Evolutionary conservation across 2,797 vertebrate genomes (phyloP).

Genomic region (Takifugu ocellatus): DNA sequence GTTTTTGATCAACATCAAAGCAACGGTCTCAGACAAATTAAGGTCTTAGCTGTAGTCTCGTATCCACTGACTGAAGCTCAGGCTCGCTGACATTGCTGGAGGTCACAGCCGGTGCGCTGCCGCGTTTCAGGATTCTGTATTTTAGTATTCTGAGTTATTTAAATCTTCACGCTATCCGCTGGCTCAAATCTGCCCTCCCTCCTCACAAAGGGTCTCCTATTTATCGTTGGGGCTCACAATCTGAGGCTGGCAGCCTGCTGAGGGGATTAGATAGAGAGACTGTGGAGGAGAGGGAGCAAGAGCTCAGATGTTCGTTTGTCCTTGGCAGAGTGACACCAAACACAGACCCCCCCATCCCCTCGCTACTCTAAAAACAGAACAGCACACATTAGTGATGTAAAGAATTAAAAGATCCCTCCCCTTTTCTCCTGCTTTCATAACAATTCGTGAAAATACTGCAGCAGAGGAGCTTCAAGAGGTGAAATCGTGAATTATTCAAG

Average conservation of each 20-base stretch:
- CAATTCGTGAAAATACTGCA: slow-evolving; percentile 14
- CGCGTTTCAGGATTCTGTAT: not conserved
- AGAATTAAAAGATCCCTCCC: slow-evolving; percentile 2
- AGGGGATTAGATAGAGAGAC: slow-evolving; percentile 53
- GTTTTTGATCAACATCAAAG: too few relatives aligned
- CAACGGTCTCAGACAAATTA: too few relatives aligned
- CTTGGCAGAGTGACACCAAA: slow-evolving; percentile 20
- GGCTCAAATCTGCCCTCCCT: slow-evolving; percentile 62
- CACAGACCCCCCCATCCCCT: not conserved
- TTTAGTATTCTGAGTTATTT: slow-evolving; percentile 40
- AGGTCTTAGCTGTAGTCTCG: too few relatives aligned
- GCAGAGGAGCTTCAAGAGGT: slow-evolving; percentile 20
- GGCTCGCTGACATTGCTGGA: too few relatives aligned
- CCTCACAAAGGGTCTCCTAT: slow-evolving; percentile 45
- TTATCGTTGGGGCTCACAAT: slow-evolving; percentile 51
- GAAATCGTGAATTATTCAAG: slow-evolving; percentile 1
- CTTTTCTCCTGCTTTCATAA: slow-evolving; percentile 6
- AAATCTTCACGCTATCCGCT: slow-evolving; percentile 44
- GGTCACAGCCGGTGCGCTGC: too few relatives aligned
- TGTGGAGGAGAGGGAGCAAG: slow-evolving; percentile 23
- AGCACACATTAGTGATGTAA: slow-evolving; percentile 5
- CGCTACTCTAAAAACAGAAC: slow-evolving; percentile 18
- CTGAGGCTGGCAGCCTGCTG: slow-evolving; percentile 38
- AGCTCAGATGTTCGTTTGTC: slow-evolving; percentile 14
- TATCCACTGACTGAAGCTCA: too few relatives aligned